Conservation (phyloP, 2,888 invertebrate species). For the Parapristionchus giblindavisi region DNA sequence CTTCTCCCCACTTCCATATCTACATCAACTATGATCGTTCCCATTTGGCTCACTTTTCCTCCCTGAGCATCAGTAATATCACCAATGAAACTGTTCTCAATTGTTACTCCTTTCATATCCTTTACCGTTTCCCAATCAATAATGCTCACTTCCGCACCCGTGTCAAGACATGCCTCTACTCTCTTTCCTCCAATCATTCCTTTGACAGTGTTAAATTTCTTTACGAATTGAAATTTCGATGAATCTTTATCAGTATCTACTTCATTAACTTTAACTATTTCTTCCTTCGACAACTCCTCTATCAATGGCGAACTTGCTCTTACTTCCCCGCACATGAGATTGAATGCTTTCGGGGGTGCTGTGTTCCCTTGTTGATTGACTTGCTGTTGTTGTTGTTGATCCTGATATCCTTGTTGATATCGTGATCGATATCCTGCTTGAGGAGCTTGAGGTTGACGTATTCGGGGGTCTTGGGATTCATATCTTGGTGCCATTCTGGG, state of each 20-base stretch:
- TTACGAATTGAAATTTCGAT: background rate
- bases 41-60: background rate
- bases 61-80: background rate
- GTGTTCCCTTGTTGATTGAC: too few relatives aligned
- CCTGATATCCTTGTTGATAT: background rate
- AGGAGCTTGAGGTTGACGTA: too few relatives aligned
- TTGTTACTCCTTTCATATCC: background rate
- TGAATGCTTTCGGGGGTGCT: too few relatives aligned
- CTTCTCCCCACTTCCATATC: background rate
- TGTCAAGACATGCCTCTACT: constrained; percentile 3
- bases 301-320: background rate
- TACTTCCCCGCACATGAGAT: background rate
- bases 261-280: background rate
- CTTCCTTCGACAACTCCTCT: background rate
- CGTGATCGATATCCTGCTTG: too few relatives aligned
- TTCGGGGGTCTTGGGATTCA: too few relatives aligned
- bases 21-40: background rate
- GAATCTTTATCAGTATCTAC: background rate
- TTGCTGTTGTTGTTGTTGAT: too few relatives aligned
- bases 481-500: too few relatives aligned
- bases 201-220: background rate
- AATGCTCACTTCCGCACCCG: background rate
- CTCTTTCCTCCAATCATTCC: background rate
- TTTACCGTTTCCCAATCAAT: background rate
- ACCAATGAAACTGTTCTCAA: background rate